Base-by-base conservation (phyloP, 2,113 vertebrate species). In the Pomatostomus ruficeps region DNA sequence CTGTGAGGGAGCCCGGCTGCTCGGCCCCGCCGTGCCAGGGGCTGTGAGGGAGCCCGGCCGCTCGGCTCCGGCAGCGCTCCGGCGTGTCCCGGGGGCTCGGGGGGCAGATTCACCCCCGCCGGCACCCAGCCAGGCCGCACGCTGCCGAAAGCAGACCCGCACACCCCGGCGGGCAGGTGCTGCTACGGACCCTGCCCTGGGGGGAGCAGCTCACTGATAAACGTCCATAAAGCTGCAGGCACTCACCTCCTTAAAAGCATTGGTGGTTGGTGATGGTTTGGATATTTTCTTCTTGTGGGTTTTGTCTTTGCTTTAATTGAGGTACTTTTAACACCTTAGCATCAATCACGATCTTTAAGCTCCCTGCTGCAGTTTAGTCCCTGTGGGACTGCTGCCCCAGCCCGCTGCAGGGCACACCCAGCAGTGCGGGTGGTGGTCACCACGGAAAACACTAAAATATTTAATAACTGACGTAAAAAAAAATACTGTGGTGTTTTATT, bases 111-210 rank as follows among this genome's bases (percentile, higher is more conserved):
- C 23, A 35, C 6, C 12, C 10, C 6, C 20, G 17, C 7, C 6
- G 16, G 26, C n/a, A 3, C 7, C 7, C 40, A 2, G 31, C 9
- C 28, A 5, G 48, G 35, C 14, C 31, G 33, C 63, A 23, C 11
- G 26, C 3, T 4, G 49, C 58, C 21, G 8, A 17, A 10, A 33
- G 11, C 5, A 43, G 12, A 31, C 28, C 9, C 3, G 17, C 45
- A 2, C 2, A 1, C 0, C 2, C 9, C 20, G 2, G 26, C 0
- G 12, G 22, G 10, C 7, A 3, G 29, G 8, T 6, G 28, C 38
- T 20, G 25, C 3, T 3, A 8, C 4, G 14, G 59, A 8, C 23
- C 11, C 18, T 7, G 14, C 28, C 16, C 33, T 4, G 35, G 1
- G 4, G 21, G 3, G 20, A 46, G 31, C 33, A 38, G 4, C 3